A percentile compares a stretch with the other conserved stretches of the same genome.
phyloP scores from a whole-genome alignment of 1,140 invertebrate species.

The Sitophilus oryzae region DNA sequence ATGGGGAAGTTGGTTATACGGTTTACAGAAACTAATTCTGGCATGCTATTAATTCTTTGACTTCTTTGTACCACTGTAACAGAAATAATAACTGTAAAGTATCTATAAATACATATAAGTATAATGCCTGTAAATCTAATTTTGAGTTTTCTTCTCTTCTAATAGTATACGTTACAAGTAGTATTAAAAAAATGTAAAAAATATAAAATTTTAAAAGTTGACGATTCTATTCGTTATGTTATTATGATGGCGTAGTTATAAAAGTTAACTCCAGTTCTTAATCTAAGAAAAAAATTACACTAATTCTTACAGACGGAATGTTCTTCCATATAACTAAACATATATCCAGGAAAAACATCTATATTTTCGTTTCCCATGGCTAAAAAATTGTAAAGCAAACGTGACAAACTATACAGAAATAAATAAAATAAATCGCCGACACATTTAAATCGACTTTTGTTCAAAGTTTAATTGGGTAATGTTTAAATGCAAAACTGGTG shows the following conservation, averaged over 20 bases:
- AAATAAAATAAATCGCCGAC: not conserved
- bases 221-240: too few relatives aligned
- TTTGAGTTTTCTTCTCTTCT: too few relatives aligned
- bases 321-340: not conserved
- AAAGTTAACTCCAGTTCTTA: not conserved
- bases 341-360: not conserved
- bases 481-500: too few relatives aligned
- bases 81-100: slow-evolving; percentile 1
- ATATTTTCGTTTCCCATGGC: not conserved
- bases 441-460: too few relatives aligned
- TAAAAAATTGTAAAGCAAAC: not conserved
- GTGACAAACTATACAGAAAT: not conserved
- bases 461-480: not conserved
- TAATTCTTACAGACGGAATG: not conserved
- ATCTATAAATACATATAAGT: too few relatives aligned
- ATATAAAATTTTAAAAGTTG: too few relatives aligned
- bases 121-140: too few relatives aligned
- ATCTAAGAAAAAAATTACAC: not conserved
- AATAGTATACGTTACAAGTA: too few relatives aligned
- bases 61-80: slow-evolving; percentile 28
- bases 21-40: slow-evolving; percentile 57
- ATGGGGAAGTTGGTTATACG: slow-evolving; percentile 64
- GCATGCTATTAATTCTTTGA: slow-evolving; percentile 41
- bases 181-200: too few relatives aligned
- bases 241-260: too few relatives aligned